Evolutionary conservation across 1,140 invertebrate genomes (phyloP), one percentile per base, ranked within the genome.

Genomic region (Tyrophagus putrescentiae): DNA sequence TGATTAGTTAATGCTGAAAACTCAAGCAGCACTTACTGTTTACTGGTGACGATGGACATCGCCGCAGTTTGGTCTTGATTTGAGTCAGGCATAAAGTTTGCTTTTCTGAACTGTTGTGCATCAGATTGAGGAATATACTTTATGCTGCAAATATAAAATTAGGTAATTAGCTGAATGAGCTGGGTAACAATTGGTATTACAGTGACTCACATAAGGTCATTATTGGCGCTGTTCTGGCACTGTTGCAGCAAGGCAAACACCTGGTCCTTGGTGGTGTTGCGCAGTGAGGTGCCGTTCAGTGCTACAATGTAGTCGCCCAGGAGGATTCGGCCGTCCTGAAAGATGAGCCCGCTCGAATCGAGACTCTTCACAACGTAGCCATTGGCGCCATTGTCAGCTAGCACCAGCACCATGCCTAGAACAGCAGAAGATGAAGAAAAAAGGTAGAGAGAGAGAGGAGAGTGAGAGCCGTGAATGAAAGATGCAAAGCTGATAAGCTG

Each of bases 201-300:
- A n/a, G n/a, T 25, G 7, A 21, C 45, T 6, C 31, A 48, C 45
- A 29, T 48, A 7, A 48, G 45, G 18, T 53, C 50, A 32, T 31
- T 74, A 18, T 70, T 72, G 56, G 70, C 70, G 57, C 81, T 71
- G 4, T 82, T 72, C 62, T 80, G 78, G 6, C 78, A 76, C 56
- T 81, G 66, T 23, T 77, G 68, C 13, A 84, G 69, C 36, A 84
- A 80, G 7, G 80, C 76, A 62, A 78, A 67, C 5, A 79, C 80
- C 71, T 83, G 80, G 5, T 79, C 74, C 64, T 77, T 78, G 0
- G 77, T 80, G 5, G 78, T 75, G 62, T 75, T 75, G 29, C 80
- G 71, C 64, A 84, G 72, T 62, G 70, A 77, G 72, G 84, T 82
- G 67, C 79, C 77, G 69, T 84, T 84, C 33, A 84, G 71, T 13